phyloP scores from a whole-genome alignment of 2,113 vertebrate genomes.

The Acanthisitta chloris region DNA sequence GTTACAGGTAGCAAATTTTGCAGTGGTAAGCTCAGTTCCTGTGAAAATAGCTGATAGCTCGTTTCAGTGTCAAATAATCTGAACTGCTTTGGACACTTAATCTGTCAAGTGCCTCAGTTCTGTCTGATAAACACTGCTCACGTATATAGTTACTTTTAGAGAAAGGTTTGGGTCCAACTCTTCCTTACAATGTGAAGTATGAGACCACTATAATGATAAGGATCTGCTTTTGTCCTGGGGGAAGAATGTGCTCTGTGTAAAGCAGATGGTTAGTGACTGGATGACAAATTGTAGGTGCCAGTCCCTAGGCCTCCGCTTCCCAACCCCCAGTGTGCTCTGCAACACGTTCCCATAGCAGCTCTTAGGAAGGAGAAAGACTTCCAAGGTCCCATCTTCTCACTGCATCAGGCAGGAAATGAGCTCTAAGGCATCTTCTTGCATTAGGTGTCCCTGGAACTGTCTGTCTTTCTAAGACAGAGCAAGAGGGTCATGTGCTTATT shows the following conservation, averaged over 20 bases:
- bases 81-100: neutral
- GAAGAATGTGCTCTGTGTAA: neutral
- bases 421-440: neutral
- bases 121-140: neutral
- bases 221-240: neutral
- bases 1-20: neutral
- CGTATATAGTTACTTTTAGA: neutral
- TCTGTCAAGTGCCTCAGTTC: neutral
- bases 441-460: neutral
- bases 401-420: neutral
- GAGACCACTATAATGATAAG: neutral
- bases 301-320: neutral
- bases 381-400: neutral
- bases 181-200: neutral
- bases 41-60: neutral
- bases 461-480: neutral
- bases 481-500: neutral
- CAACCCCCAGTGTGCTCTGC: rapidly evolving
- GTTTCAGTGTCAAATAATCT: neutral
- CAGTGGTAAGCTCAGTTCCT: neutral
- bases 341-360: neutral
- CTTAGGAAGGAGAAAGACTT: neutral
- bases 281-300: neutral
- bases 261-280: neutral
- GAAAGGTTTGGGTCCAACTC: rapidly evolving